Base-by-base conservation (phyloP, 2,797 vertebrate genomes). In the Bovichtus variegatus region DNA sequence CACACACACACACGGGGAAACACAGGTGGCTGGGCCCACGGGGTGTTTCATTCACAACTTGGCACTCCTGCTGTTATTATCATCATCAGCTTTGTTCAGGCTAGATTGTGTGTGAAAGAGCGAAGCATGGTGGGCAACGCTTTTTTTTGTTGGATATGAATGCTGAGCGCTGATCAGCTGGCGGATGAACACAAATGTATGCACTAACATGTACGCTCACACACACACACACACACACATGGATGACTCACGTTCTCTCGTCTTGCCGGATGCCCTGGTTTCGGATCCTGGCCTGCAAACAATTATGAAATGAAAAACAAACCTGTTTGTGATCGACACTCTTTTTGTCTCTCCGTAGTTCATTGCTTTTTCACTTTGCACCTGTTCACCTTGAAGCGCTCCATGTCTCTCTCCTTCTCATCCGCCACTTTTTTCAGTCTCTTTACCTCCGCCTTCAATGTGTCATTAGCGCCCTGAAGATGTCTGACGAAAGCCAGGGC, bases 11-110 rank as follows among this genome's bases (percentile, higher is more conserved):
- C 66, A 46, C 31, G 3, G n/a, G 29, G 19, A 46, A 57, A 46
- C 66, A 91, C 92, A 93, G 89, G 91, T 93, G 92, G 90, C 85
- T 23, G 18, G 70, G 78, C 91, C 90, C 90, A 78, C 23, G 6
- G 91, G 89, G 92, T 90, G 88, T 92, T 91, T 90, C 89, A 93
- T 91, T 93, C 91, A 89, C 90, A 88, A 92, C 86, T 84, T 88
- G 90, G 84, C 90, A 86, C 86, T 89, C 91, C 83, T 62, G 89
- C 85, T 90, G 88, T 89, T 88, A 87, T 90, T 87, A 91, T 87
- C 87, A 87, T 90, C 86, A 88, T 87, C 87, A 88, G 88, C 85
- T 92, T 91, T 88, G 87, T 90, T 86, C 53, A 16, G 78, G 71
- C 76, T 61, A 74, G 83, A 91, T 81, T 87, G 80, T 63, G 82